Conservation (phyloP, 1,140 invertebrate genomes). For the Macrostomum lignano region DNA sequence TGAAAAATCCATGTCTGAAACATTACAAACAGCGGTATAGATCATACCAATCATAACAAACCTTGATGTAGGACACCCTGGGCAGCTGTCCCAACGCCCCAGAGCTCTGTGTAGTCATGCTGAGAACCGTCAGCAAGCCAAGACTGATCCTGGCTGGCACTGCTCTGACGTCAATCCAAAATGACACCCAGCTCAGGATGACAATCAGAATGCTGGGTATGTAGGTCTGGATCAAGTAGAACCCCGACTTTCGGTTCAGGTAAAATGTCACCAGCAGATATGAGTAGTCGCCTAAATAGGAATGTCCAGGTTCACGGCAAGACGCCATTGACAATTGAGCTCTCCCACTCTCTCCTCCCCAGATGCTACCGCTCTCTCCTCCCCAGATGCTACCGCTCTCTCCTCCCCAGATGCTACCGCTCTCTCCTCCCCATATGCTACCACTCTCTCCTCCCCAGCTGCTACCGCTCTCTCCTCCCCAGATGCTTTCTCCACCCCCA, state of each 20-base stretch:
- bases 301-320: too few relatives aligned
- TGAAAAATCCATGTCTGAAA: too few relatives aligned
- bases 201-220: slow-evolving; percentile 30
- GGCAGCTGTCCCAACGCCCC: slow-evolving; percentile 13
- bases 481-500: too few relatives aligned
- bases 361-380: too few relatives aligned
- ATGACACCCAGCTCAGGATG: slow-evolving; percentile 72
- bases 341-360: too few relatives aligned
- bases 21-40: too few relatives aligned
- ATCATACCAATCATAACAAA: slow-evolving; percentile 10
- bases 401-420: too few relatives aligned
- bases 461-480: too few relatives aligned
- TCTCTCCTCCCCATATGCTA: too few relatives aligned
- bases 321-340: too few relatives aligned
- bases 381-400: too few relatives aligned
- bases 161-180: slow-evolving; percentile 43
- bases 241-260: slow-evolving; percentile 11
- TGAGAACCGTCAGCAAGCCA: slow-evolving; percentile 22
- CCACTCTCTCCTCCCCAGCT: too few relatives aligned
- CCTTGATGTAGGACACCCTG: slow-evolving; percentile 31
- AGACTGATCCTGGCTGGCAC: slow-evolving; percentile 32
- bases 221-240: slow-evolving; percentile 14
- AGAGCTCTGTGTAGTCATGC: slow-evolving; percentile 23
- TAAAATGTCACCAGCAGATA: slow-evolving; percentile 11
- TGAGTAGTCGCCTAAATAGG: slow-evolving; percentile 14